Evolutionary conservation across 2,888 invertebrate genomes (phyloP).

Genomic region (Lottia gigantea): DNA sequence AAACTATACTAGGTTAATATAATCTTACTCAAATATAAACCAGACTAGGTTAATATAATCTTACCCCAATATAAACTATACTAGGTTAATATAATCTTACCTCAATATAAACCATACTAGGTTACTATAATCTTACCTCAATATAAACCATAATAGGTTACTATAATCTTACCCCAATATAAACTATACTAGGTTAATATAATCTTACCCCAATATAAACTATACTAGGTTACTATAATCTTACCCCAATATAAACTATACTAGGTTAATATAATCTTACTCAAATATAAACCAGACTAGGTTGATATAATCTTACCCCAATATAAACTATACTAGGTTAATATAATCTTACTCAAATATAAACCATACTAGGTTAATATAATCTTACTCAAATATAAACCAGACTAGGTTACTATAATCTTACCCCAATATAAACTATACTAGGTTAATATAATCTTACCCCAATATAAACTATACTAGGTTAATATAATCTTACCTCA

Average conservation of each 20-base stretch:
- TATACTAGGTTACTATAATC: not conserved
- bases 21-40: constrained; percentile 65
- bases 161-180: constrained; percentile 72
- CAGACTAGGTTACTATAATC: not conserved
- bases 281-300: not conserved
- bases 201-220: constrained; percentile 72
- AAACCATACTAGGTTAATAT: not conserved
- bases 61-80: constrained; percentile 71
- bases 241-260: constrained; percentile 71
- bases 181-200: not conserved
- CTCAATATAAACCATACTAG: constrained; percentile 68
- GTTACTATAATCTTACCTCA: constrained; percentile 72
- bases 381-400: constrained; percentile 65
- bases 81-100: constrained; percentile 65
- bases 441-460: too few relatives aligned
- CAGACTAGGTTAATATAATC: not conserved
- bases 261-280: constrained; percentile 65
- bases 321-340: not conserved
- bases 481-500: too few relatives aligned
- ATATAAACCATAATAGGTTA: not conserved
- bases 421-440: too few relatives aligned
- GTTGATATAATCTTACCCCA: constrained; percentile 72
- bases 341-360: constrained; percentile 65
- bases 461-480: too few relatives aligned
- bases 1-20: not conserved